phyloP scores from a whole-genome alignment of 2,888 invertebrate species.

The Polydrusus cervinus region DNA sequence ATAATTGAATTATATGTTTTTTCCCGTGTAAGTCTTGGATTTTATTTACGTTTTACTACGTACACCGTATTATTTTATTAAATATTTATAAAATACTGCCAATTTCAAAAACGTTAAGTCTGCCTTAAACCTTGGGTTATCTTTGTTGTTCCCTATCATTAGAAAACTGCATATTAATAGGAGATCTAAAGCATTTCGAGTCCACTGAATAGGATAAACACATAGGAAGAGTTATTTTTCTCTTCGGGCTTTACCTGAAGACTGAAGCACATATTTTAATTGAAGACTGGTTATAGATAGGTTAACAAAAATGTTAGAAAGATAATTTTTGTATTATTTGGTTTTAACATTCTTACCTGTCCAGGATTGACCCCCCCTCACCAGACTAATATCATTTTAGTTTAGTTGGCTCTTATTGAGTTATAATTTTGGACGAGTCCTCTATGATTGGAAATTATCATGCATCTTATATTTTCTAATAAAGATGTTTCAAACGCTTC shows the following conservation, averaged over 20 bases:
- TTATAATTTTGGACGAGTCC: no score
- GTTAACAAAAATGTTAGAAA: no score
- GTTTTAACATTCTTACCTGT: no score
- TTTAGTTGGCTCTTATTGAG: no score
- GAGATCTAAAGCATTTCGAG: conserved; percentile 1
- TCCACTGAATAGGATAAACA: conserved; percentile 28
- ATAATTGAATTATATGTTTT: no score
- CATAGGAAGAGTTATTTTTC: conserved; percentile 22
- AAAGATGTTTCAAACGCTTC: no score
- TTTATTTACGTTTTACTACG: neutral
- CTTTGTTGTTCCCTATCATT: conserved; percentile 23
- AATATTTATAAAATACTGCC: conserved; percentile 8
- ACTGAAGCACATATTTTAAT: neutral
- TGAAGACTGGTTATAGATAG: neutral
- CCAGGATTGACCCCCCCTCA: no score
- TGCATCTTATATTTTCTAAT: no score
- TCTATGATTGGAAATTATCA: no score
- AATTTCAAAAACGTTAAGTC: conserved; percentile 10
- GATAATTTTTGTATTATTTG: no score
- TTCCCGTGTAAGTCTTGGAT: no score
- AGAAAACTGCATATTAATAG: conserved; percentile 29
- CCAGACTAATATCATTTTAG: no score
- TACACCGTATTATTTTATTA: conserved; percentile 11
- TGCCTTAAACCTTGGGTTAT: conserved; percentile 1
- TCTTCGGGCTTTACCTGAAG: conserved; percentile 4